Percentiles rank a stretch among this genome's conserved stretches.
Evolutionary conservation across 2,888 invertebrate species (phyloP).

Genomic region (Calephelis perditalis): DNA sequence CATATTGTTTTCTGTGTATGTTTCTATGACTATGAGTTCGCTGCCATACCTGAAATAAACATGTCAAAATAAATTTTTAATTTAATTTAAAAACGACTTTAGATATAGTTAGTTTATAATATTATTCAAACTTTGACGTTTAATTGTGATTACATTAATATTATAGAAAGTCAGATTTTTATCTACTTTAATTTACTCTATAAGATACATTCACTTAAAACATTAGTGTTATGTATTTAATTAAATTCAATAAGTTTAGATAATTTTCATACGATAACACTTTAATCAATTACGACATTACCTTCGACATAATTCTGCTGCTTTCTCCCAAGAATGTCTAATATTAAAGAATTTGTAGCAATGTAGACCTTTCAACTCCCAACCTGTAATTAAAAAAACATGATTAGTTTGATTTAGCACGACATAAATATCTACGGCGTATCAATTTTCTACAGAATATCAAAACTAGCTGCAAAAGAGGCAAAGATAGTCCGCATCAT

Average conservation of each 20-base stretch:
- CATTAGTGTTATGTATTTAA: background rate
- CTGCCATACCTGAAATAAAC: conserved; percentile 90
- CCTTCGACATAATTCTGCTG: conserved; percentile 96
- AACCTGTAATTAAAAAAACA: conserved; percentile 83
- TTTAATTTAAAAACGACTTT: too few species aligned
- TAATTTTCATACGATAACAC: too few species aligned
- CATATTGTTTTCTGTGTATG: conserved; percentile 94
- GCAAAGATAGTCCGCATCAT: too few species aligned
- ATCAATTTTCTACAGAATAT: too few species aligned
- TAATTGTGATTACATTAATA: too few species aligned
- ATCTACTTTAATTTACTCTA: too few species aligned
- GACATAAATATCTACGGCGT: background rate
- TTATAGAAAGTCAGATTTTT: too few species aligned
- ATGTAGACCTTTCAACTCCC: conserved; percentile 93
- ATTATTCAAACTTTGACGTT: too few species aligned
- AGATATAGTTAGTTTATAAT: too few species aligned
- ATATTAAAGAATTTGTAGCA: conserved; percentile 98
- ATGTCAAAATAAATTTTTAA: conserved; percentile 10
- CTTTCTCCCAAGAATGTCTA: conserved; percentile 96
- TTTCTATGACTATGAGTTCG: conserved; percentile 94
- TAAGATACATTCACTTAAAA: background rate
- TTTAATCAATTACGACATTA: conserved; percentile 41
- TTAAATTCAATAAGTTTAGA: too few species aligned
- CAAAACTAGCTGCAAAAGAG: too few species aligned
- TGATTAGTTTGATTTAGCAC: background rate